Evolutionary conservation across 53 echinoderm and acorn worm species (phyloP).

Genomic region (Hippasteria phrygiana): DNA sequence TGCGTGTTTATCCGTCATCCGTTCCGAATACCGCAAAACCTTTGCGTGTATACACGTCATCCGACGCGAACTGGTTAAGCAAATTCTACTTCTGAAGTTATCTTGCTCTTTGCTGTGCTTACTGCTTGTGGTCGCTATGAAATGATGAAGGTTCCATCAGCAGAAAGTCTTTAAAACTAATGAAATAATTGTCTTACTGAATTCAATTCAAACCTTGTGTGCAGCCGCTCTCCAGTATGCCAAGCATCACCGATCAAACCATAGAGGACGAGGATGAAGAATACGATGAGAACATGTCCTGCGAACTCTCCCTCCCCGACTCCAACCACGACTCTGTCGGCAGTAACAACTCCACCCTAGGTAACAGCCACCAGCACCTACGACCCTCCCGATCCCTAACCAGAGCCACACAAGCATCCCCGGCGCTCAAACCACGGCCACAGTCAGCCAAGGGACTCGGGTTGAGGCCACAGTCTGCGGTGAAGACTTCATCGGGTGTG

Average conservation of each 20-base stretch:
- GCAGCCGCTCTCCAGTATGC: conserved; percentile 96
- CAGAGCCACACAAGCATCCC: conserved; percentile 58
- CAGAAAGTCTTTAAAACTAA: no score
- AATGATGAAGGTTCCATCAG: no score
- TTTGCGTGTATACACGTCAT: no score
- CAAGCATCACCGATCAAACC: conserved; percentile 69
- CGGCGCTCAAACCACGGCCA: conserved; percentile 69
- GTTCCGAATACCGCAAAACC: no score
- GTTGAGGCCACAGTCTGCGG: conserved; percentile 75
- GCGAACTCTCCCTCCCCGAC: conserved; percentile 59
- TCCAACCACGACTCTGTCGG: conserved; percentile 47
- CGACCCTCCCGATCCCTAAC: conserved; percentile 33
- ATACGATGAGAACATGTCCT: conserved; percentile 58
- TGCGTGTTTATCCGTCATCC: no score
- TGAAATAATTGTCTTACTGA: no score
- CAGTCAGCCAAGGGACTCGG: conserved; percentile 82
- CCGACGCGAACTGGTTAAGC: no score
- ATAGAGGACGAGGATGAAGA: conserved; percentile 68
- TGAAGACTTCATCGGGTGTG: conserved; percentile 46
- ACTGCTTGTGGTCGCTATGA: no score
- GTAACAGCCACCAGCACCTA: conserved; percentile 17
- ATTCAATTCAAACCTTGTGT: not conserved
- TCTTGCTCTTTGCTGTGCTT: no score
- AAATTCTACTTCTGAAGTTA: no score
- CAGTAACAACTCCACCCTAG: conserved; percentile 35